These are phyloP conservation scores for Hydrozoanthus tunicans DNA, from an alignment of 64 coral and sea anemone species.

Conservation along the genomic window DNA sequence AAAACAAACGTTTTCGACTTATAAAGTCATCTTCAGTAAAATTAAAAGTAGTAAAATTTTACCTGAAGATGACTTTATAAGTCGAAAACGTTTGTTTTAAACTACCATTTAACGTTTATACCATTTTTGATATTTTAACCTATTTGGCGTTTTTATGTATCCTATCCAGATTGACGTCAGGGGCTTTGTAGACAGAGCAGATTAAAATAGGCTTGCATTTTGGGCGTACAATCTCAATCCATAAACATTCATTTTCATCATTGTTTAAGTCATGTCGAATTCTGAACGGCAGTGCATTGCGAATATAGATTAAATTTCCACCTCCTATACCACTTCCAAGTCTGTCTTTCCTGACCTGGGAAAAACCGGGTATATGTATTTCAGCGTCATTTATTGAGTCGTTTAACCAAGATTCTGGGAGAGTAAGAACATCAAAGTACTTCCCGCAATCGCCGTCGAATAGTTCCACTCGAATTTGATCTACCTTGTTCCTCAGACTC, in stretches of 20 bases:
- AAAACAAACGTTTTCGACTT: too few species aligned
- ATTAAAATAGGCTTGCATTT: constrained; percentile 65
- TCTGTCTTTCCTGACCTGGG: constrained; percentile 14
- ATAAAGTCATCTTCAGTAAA: too few species aligned
- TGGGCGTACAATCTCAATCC: constrained; percentile 61
- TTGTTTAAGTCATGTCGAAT: constrained; percentile 31
- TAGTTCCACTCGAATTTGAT: neutral
- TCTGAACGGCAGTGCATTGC: constrained; percentile 28
- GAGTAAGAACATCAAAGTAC: constrained; percentile 31
- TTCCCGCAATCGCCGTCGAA: neutral
- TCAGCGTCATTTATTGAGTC: constrained; percentile 32
- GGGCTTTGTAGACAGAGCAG: constrained; percentile 51
- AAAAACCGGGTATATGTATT: constrained; percentile 29
- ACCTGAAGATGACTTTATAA: too few species aligned
- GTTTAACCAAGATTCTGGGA: constrained; percentile 54
- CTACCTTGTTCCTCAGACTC: neutral
- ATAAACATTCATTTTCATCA: constrained; percentile 57
- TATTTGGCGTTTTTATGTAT: too few species aligned
- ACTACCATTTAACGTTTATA: too few species aligned
- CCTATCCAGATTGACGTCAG: constrained; percentile 10
- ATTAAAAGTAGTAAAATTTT: too few species aligned
- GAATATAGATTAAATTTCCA: constrained; percentile 45
- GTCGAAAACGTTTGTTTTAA: too few species aligned
- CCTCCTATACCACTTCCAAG: neutral
- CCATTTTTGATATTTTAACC: too few species aligned